A percentile compares a stretch with the other conserved stretches of the same genome.
phyloP scores from a whole-genome alignment of 1,140 invertebrate species.

The Lerema accius region DNA sequence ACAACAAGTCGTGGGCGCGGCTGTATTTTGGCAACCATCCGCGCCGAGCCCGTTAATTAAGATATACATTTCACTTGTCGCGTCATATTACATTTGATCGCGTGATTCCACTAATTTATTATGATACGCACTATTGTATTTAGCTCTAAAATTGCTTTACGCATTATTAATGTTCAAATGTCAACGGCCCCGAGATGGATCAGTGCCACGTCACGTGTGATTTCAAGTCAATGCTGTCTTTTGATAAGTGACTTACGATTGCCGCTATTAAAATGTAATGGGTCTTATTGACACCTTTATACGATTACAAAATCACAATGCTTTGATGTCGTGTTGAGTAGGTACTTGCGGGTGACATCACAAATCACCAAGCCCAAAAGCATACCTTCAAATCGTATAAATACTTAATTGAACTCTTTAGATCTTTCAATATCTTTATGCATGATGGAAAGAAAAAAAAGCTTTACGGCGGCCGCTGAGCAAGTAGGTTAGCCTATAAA shows the following conservation, averaged over 20 bases:
- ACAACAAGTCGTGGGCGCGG: slow-evolving; percentile 29
- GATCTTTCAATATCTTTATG: too few species aligned
- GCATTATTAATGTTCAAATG: slow-evolving; percentile 13
- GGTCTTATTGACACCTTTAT: not conserved
- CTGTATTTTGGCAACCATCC: slow-evolving; percentile 37
- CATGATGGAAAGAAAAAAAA: too few species aligned
- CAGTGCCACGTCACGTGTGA: not conserved
- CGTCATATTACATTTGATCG: slow-evolving; percentile 33
- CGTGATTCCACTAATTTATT: slow-evolving; percentile 26
- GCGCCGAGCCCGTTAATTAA: slow-evolving; percentile 38
- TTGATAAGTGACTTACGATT: not conserved
- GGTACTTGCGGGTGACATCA: too few species aligned
- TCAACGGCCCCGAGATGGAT: slow-evolving; percentile 5
- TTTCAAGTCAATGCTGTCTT: not conserved
- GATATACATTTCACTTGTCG: slow-evolving; percentile 38
- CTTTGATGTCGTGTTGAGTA: too few species aligned
- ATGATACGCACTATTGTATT: slow-evolving; percentile 27
- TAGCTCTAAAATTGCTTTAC: slow-evolving; percentile 23
- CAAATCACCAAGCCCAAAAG: too few species aligned
- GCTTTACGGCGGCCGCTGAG: not conserved
- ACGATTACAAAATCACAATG: too few species aligned
- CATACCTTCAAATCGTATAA: too few species aligned
- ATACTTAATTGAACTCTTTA: too few species aligned
- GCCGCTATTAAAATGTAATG: not conserved
- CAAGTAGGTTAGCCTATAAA: slow-evolving; percentile 3